Evolutionary conservation across 1,140 invertebrate species (phyloP), one percentile per base, ranked within the genome.

Genomic region (Antheraea mylitta): DNA sequence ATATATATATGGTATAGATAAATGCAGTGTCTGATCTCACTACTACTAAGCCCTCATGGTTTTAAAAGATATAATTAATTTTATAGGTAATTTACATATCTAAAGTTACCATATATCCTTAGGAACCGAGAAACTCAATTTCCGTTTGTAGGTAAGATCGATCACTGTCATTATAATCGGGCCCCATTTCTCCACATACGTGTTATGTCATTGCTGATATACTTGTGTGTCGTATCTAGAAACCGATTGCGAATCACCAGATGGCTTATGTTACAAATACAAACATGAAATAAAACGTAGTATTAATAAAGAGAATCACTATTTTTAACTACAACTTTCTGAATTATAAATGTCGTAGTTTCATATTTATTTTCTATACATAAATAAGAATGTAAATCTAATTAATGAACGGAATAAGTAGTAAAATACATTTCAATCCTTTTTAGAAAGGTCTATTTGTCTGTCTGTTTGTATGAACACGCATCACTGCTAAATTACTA

Each of bases 81-180:
- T 2, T 53, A 53, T 3, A 42, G 11, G 38, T 42, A 10, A 42
- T 42, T 53, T 53, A n/a, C 16, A 53, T 16, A 6, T 53, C 11
- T 6, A 53, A 53, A 53, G 0, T 67, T 37, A n/a, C 36, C 58
- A 18, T 36, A 58, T 65, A 66, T 58, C 66, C 38, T 18, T 66
- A 72, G 70, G 66, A 73, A 67, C 59, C 18, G 48, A 69, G 71
- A 66, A 63, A 76, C 66, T 72, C 74, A 76, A 76, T 76, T 71
- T 76, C 71, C 74, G 67, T 63, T 65, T 74, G 48, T 66, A 70
- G 38, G 66, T 70, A 61, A 66, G 68, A 75, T 75, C 74, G 70
- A 76, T 76, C 74, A 76, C 19, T 18, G 64, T 45, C 18, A 58
- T 42, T 18, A 64, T 69, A 67, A 70, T 70, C 45, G 72, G 64